Base-by-base conservation (phyloP, 1,140 invertebrate genomes). In the Ephestia elutella region DNA sequence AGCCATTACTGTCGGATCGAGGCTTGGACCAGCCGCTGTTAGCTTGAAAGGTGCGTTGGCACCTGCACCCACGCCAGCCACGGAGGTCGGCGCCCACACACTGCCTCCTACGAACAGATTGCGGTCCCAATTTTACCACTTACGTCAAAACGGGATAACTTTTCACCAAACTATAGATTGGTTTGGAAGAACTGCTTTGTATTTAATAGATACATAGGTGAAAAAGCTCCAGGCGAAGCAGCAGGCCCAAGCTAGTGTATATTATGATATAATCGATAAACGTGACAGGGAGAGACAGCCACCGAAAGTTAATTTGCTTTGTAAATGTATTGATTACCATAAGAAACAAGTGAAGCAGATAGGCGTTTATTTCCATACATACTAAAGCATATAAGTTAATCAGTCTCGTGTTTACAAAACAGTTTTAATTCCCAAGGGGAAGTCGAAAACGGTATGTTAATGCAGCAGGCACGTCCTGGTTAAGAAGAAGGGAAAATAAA, bases 1-100 rank as follows among this genome's bases (percentile, higher is more conserved):
- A 60, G 48, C 57, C 50, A 63, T 62, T 62, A 70, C 54, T 15
- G 51, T 56, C 59, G 58, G 56, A 70, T 68, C 59, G 57, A 63
- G 49, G 17, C 51, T 65, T 25, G 49, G 54, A 54, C 49, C 57
- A 59, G 59, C 54, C 58, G 62, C 62, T 70, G 73, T 62, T 67
- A 71, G 70, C 75, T 80, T 74, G 73, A 76, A 82, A 80, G 75
- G 82, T 78, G 75, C 80, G 75, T 82, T 76, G 76, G 77, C 80
- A 82, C 80, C 78, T 82, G 79, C 73, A 59, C 82, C 82, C 80
- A 82, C 82, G 80, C 82, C 60, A 66, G 10, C 60, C 38, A 50
- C 54, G 72, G 73, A 74, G 77, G 75, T 76, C 77, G 70, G 67
- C 78, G 65, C 79, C 78, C 65, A 80, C 79, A 15, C 38, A 44